Evolutionary conservation across 2,797 vertebrate species (phyloP), one percentile per base, ranked within the genome.

Genomic region (Cichlasoma orientale): DNA sequence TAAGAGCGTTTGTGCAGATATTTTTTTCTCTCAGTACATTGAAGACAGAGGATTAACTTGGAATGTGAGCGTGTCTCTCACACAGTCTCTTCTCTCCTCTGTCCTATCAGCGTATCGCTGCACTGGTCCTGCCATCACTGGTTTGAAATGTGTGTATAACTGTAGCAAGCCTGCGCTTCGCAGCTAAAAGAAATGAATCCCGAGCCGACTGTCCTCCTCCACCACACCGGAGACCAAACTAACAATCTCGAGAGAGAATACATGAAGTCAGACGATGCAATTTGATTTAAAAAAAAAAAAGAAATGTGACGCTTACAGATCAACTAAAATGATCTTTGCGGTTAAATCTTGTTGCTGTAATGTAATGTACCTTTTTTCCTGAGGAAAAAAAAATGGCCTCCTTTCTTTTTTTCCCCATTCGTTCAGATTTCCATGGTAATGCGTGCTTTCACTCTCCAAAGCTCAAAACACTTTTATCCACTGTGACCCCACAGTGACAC

Each of bases 111-210:
- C 94, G 14, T 94, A 93, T 95, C 94, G 93, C 77, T 86, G 92
- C 88, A 82, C 88, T 41, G 89, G 72, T 84, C 93, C 94, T 36
- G 90, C 83, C 91, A 92, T 95, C 88, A 44, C 92, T 88, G 93
- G 94, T 95, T 93, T 95, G 93, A 96, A 96, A 96, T 94, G 96
- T 96, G 94, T 94, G 95, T 96, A 94, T 95, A 74, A 89, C 58
- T 85, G 70, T 29, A 77, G 77, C 84, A 76, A 90, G 90, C 83
- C 83, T 92, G 88, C 78, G 92, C 93, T 94, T 95, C 92, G 92
- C 92, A 92, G 90, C 82, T 85, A 86, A 85, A 75, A 85, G 29
- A 90, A 75, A 82, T 66, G 5, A 86, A 89, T 86, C 80, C 66
- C n/a, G 23, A 83, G 79, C 84, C 8, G 41, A 72, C 71, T 79